phyloP scores from a whole-genome alignment of 1,140 invertebrate species.

The Neodiprion virginianus region DNA sequence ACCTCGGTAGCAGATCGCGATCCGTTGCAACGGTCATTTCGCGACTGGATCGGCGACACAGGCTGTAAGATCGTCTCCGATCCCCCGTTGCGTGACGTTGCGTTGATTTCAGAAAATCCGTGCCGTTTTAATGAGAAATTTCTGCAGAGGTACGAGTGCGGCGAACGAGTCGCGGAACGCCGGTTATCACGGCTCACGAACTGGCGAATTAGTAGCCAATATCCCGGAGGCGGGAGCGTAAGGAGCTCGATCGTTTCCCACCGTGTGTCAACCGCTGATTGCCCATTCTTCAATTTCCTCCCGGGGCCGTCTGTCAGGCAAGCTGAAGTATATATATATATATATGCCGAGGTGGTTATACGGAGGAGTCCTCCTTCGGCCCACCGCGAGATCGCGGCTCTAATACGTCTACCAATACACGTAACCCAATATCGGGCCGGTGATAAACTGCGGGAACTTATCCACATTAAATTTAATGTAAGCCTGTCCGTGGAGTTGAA shows the following conservation, averaged over 20 bases:
- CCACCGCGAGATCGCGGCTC: background rate
- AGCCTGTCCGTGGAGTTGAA: no score
- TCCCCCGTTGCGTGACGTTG: no score
- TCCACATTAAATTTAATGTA: no score
- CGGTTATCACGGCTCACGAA: background rate
- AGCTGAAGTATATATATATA: background rate
- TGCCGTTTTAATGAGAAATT: no score
- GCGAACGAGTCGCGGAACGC: no score
- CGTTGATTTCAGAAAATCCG: no score
- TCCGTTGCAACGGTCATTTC: background rate
- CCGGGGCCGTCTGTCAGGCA: background rate
- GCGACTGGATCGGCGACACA: background rate
- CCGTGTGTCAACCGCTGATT: slow-evolving; percentile 4
- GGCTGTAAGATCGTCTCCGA: no score
- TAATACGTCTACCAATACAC: background rate
- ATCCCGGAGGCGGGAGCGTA: background rate
- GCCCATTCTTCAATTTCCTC: slow-evolving; percentile 7
- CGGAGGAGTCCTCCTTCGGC: background rate
- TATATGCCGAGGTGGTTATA: background rate
- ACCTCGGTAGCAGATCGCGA: background rate
- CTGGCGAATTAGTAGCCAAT: slow-evolving; percentile 1
- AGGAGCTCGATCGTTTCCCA: slow-evolving; percentile 4
- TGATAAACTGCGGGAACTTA: no score
- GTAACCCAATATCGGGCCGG: background rate
- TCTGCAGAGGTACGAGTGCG: no score